These are phyloP conservation scores for Nomia melanderi DNA, from an alignment of 1,140 invertebrate genomes.

Conservation along the genomic window DNA sequence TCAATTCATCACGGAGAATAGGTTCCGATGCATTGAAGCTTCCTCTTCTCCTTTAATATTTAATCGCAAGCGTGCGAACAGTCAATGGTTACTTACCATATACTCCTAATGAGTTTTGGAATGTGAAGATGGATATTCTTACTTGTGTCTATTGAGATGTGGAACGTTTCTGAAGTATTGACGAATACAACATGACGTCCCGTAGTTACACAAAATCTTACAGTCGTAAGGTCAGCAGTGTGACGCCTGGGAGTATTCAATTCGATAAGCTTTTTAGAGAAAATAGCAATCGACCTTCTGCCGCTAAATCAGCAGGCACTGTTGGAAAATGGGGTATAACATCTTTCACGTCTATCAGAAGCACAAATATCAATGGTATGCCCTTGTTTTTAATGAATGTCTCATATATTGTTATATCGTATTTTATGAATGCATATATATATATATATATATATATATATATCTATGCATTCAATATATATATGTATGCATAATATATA, in stretches of 20 bases:
- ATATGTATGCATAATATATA: neutral
- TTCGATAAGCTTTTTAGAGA: conserved; percentile 91
- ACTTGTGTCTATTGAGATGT: conserved; percentile 66
- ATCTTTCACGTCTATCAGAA: conserved; percentile 94
- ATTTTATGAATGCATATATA: neutral
- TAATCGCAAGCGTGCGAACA: conserved; percentile 24
- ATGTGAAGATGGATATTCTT: conserved; percentile 62
- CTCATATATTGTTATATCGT: neutral
- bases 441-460: neutral
- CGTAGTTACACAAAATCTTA: conserved; percentile 83
- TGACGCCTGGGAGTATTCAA: conserved; percentile 84
- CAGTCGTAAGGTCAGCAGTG: conserved; percentile 79
- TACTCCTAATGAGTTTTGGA: conserved; percentile 31
- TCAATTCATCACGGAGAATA: conserved; percentile 19
- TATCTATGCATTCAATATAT: neutral
- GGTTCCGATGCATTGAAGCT: conserved; percentile 29
- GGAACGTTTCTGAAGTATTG: conserved; percentile 53
- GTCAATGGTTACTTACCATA: conserved; percentile 27
- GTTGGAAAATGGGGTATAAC: conserved; percentile 97
- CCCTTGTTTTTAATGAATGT: conserved; percentile 23
- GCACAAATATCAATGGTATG: conserved; percentile 86
- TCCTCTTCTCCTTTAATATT: conserved; percentile 20
- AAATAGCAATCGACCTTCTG: conserved; percentile 92
- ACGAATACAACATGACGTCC: conserved; percentile 79
- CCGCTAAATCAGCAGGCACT: conserved; percentile 92